Conservation (phyloP, 2,113 vertebrate genomes). For the Tachysurus vachellii region DNA sequence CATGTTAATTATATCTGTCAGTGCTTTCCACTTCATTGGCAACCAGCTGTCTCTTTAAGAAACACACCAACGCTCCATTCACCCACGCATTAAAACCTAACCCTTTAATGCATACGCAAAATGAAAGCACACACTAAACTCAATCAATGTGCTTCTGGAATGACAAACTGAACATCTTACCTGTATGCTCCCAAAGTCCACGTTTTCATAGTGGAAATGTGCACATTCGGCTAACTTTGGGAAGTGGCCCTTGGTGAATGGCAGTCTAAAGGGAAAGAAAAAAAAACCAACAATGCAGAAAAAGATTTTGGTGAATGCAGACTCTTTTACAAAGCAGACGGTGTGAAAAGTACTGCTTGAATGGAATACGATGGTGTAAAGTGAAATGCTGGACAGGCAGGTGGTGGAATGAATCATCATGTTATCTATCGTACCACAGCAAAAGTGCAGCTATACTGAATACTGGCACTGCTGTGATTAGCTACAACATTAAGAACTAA, state of each 20-base stretch:
- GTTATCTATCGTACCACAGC: not conserved
- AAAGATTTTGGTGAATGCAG: not conserved
- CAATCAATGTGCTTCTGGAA: not conserved
- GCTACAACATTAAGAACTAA: not conserved
- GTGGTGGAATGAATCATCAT: not conserved
- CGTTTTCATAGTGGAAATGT: slow-evolving; percentile 98
- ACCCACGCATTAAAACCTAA: not conserved
- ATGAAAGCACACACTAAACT: not conserved
- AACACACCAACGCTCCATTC: not conserved
- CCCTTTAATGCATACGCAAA: not conserved
- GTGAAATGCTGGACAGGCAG: not conserved
- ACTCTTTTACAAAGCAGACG: not conserved
- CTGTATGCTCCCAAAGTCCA: slow-evolving; percentile 98
- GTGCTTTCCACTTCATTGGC: slow-evolving; percentile 13
- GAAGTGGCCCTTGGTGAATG: slow-evolving; percentile 97
- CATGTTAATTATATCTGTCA: slow-evolving; percentile 29
- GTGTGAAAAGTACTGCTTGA: not conserved
- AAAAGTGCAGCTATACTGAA: not conserved
- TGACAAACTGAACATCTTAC: slow-evolving; percentile 68
- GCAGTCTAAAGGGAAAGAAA: slow-evolving; percentile 77
- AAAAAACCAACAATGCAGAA: not conserved
- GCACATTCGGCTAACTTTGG: slow-evolving; percentile 98
- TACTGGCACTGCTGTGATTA: not conserved
- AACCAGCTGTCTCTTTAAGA: slow-evolving; percentile 13
- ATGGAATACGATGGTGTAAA: not conserved